Conservation (phyloP, 2,797 vertebrate genomes). For the Sebastes paucispinis region DNA sequence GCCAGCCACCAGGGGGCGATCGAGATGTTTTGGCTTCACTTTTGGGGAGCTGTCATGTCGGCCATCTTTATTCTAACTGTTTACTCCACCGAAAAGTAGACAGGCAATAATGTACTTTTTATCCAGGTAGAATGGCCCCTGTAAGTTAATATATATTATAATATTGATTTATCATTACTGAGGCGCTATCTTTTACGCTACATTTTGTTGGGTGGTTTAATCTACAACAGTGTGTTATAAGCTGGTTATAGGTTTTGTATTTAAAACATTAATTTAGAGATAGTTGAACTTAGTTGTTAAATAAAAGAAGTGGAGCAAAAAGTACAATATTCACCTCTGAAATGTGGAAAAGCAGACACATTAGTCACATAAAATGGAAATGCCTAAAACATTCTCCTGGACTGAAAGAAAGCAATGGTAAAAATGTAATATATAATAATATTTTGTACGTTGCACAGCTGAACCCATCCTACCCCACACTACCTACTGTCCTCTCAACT, state of each 20-base stretch:
- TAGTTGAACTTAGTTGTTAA: background rate
- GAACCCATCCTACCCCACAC: slow-evolving; percentile 10
- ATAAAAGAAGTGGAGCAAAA: background rate
- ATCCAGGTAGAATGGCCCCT: too few species aligned
- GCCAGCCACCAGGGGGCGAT: too few species aligned
- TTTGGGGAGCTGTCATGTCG: fast-evolving
- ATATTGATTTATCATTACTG: background rate
- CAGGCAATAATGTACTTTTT: too few species aligned
- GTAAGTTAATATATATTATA: too few species aligned
- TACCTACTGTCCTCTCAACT: slow-evolving; percentile 55
- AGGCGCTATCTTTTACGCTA: too few species aligned
- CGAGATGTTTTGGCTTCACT: too few species aligned
- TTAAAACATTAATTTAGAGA: background rate
- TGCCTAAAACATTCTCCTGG: background rate
- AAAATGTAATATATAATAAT: slow-evolving; percentile 25
- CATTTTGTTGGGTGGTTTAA: background rate
- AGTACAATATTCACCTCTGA: background rate
- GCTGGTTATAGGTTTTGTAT: background rate
- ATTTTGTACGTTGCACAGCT: slow-evolving; percentile 25
- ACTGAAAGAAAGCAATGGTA: background rate
- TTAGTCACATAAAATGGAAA: background rate
- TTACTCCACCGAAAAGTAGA: too few species aligned
- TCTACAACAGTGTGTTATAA: background rate
- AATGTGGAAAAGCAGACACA: background rate
- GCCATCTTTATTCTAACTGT: too few species aligned